Evolutionary conservation across 2,888 invertebrate species (phyloP).

Genomic region (Mimachlamys varia): DNA sequence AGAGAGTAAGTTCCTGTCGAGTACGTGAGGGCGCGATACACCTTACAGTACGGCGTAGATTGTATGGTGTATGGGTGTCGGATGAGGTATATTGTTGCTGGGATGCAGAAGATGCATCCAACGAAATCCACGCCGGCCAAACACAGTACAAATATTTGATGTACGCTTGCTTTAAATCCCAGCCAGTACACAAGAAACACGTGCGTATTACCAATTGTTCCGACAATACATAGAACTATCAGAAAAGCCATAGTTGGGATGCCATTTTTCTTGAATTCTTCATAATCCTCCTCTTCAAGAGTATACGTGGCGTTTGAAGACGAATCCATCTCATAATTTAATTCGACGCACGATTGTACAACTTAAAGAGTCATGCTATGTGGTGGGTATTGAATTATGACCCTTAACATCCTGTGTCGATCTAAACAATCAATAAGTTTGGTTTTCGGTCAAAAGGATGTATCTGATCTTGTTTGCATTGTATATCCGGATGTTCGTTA

Average conservation of each 20-base stretch:
- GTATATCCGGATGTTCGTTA: too few species aligned
- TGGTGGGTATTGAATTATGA: too few species aligned
- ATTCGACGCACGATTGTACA: too few species aligned
- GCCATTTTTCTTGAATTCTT: neutral
- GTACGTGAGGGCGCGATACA: neutral
- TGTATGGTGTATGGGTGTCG: neutral
- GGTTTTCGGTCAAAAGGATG: too few species aligned
- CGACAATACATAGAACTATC: neutral
- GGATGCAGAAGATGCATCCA: neutral
- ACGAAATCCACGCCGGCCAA: neutral
- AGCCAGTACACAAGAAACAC: conserved; percentile 3
- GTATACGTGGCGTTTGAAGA: neutral
- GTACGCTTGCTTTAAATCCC: neutral
- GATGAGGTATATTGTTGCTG: neutral
- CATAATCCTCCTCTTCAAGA: neutral
- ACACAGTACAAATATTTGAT: neutral
- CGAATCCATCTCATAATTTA: neutral
- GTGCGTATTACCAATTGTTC: neutral
- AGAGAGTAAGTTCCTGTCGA: neutral
- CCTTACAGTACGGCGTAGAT: neutral
- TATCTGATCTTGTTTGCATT: too few species aligned
- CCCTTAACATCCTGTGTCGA: too few species aligned
- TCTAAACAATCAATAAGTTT: too few species aligned
- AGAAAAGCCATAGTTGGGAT: neutral
- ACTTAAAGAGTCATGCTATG: too few species aligned